These are phyloP conservation scores for Vombatus ursinus DNA, from an alignment of 2,113 vertebrate species.

Conservation along the genomic window DNA sequence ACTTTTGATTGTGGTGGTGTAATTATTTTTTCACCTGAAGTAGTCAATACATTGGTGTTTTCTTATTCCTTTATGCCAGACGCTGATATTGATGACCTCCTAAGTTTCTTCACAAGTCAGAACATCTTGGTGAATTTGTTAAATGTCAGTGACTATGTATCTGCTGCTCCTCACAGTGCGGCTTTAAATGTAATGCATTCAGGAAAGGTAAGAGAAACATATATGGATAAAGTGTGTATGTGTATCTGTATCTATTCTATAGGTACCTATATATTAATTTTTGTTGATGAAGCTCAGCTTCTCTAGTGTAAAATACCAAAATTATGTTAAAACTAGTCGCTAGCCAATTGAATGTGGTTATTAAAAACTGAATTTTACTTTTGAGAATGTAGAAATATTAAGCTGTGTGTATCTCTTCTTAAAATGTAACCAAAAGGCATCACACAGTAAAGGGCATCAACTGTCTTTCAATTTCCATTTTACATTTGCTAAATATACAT, in stretches of 20 bases:
- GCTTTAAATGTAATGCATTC: constrained; percentile 89
- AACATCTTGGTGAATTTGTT: constrained; percentile 89
- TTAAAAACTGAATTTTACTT: constrained; percentile 31
- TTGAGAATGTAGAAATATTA: constrained; percentile 13
- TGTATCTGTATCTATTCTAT: no score
- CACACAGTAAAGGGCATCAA: background rate
- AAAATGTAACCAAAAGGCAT: background rate
- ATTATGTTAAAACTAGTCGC: background rate
- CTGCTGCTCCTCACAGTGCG: constrained; percentile 92
- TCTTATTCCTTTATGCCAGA: constrained; percentile 79
- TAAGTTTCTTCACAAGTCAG: constrained; percentile 88
- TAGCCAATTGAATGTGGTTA: background rate
- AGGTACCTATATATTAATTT: background rate
- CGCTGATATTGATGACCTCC: constrained; percentile 87
- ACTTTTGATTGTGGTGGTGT: background rate
- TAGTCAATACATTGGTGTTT: constrained; percentile 51
- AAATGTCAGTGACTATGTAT: constrained; percentile 89
- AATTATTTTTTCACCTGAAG: constrained; percentile 14
- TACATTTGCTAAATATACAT: constrained; percentile 38
- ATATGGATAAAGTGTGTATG: no score
- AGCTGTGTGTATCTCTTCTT: background rate
- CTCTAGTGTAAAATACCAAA: background rate
- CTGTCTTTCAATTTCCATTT: background rate
- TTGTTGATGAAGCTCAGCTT: background rate
- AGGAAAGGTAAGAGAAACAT: constrained; percentile 85